Percentiles rank a stretch among this genome's conserved stretches.
These are phyloP conservation scores for Drosophila anomelani DNA, from an alignment of 2,888 invertebrate genomes.

Conservation along the genomic window DNA sequence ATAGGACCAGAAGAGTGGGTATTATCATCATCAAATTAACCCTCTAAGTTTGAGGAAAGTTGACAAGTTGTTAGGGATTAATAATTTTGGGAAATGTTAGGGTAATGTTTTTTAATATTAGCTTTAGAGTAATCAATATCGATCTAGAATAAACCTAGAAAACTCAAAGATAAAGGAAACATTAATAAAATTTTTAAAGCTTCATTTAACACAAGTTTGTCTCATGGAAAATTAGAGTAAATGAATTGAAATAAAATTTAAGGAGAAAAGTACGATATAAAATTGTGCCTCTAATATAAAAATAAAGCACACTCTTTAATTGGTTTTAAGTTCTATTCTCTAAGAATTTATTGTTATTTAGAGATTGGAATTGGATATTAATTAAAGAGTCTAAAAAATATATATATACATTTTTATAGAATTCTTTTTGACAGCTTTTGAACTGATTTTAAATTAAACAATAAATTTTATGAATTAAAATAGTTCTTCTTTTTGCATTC, in stretches of 20 bases:
- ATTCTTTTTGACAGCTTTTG: not conserved
- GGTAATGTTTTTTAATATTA: not conserved
- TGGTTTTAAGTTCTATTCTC: too few species aligned
- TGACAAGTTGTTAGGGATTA: not conserved
- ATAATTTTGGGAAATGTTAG: not conserved
- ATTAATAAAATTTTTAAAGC: not conserved
- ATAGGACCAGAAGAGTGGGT: not conserved
- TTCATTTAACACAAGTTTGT: too few species aligned
- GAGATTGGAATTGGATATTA: too few species aligned
- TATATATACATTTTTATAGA: too few species aligned
- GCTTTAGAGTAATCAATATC: too few species aligned
- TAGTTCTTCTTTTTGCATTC: not conserved
- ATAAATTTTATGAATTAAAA: not conserved
- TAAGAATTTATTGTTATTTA: too few species aligned
- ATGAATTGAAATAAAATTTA: not conserved
- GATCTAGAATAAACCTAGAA: not conserved
- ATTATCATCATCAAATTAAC: not conserved
- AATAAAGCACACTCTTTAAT: too few species aligned
- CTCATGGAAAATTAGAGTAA: too few species aligned
- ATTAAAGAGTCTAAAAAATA: too few species aligned
- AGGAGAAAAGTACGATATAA: too few species aligned
- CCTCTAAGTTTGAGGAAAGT: not conserved
- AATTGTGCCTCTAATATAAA: too few species aligned
- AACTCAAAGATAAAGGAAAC: not conserved
- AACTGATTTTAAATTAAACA: not conserved